A percentile compares a stretch with the other conserved stretches of the same genome.
phyloP scores from a whole-genome alignment of 2,888 invertebrate genomes.

The Hermaeophaga mercurialis region DNA sequence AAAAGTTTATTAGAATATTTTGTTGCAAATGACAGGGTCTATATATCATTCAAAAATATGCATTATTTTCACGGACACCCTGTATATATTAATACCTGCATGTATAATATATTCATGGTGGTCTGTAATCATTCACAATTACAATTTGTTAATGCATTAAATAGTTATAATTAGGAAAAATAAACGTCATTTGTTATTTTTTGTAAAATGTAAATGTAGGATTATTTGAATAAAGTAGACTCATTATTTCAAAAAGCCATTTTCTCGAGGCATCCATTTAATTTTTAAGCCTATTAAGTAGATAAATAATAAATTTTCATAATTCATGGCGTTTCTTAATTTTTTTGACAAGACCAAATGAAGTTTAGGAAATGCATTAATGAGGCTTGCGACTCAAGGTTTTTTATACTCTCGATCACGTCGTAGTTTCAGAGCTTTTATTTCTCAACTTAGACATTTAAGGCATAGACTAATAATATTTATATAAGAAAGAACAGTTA shows the following conservation, averaged over 20 bases:
- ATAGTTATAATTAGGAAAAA: no score
- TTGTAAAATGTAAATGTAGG: no score
- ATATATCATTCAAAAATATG: no score
- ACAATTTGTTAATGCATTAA: no score
- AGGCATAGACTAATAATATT: slow-evolving; percentile 21
- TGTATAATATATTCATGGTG: no score
- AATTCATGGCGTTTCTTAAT: slow-evolving; percentile 1
- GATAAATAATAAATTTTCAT: slow-evolving; percentile 2
- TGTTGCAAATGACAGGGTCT: no score
- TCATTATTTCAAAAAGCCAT: neutral
- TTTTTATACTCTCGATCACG: neutral
- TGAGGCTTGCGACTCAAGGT: slow-evolving; percentile 3
- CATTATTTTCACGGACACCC: no score
- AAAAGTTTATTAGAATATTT: no score
- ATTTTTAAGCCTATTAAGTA: slow-evolving; percentile 2
- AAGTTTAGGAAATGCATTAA: slow-evolving; percentile 6
- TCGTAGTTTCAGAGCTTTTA: slow-evolving; percentile 5
- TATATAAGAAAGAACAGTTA: slow-evolving; percentile 31
- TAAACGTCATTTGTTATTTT: no score
- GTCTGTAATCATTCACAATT: no score
- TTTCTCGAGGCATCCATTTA: neutral
- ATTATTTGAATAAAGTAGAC: neutral
- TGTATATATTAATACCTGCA: no score
- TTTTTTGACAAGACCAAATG: slow-evolving; percentile 2
- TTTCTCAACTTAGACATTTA: neutral